Percentiles rank a stretch among this genome's conserved stretches.
These are phyloP conservation scores for Zaprionus africanus DNA, from an alignment of 1,140 invertebrate species.

Conservation along the genomic window DNA sequence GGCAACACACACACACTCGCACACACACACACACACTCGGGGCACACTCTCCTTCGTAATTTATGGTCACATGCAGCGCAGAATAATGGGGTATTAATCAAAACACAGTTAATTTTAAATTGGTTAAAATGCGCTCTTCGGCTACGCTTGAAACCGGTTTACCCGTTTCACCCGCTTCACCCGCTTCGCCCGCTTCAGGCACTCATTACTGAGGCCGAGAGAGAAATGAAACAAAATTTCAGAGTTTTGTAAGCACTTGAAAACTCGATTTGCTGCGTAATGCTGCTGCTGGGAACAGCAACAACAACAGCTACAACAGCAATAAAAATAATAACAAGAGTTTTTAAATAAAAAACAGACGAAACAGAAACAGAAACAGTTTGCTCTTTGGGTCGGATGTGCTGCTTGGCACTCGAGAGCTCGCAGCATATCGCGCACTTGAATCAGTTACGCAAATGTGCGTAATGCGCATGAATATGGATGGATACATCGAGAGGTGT, in stretches of 20 bases:
- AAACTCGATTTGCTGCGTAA: conserved; percentile 76
- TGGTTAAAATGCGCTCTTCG: conserved; percentile 45
- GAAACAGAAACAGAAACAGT: conserved; percentile 19
- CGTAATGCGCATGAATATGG: conserved; percentile 77
- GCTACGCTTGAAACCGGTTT: conserved; percentile 58
- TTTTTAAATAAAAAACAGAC: conserved; percentile 18
- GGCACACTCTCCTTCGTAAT: conserved; percentile 28
- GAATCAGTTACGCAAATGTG: conserved; percentile 82
- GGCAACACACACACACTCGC: neutral
- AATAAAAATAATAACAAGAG: conserved; percentile 36
- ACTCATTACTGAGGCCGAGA: conserved; percentile 61
- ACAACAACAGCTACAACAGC: conserved; percentile 22
- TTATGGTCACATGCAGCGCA: conserved; percentile 67
- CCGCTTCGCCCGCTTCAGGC: neutral
- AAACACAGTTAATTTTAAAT: conserved; percentile 81
- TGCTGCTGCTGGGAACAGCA: conserved; percentile 35
- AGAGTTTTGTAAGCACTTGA: conserved; percentile 64
- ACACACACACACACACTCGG: neutral
- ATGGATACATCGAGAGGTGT: conserved; percentile 52
- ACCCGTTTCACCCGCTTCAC: neutral
- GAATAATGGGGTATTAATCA: conserved; percentile 78
- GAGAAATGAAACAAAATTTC: conserved; percentile 67
- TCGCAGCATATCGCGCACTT: conserved; percentile 68
- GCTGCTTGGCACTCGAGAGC: conserved; percentile 65
- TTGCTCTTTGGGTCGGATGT: conserved; percentile 40